Evolutionary conservation across 2,888 invertebrate species (phyloP).

Genomic region (Lycaena phlaeas): DNA sequence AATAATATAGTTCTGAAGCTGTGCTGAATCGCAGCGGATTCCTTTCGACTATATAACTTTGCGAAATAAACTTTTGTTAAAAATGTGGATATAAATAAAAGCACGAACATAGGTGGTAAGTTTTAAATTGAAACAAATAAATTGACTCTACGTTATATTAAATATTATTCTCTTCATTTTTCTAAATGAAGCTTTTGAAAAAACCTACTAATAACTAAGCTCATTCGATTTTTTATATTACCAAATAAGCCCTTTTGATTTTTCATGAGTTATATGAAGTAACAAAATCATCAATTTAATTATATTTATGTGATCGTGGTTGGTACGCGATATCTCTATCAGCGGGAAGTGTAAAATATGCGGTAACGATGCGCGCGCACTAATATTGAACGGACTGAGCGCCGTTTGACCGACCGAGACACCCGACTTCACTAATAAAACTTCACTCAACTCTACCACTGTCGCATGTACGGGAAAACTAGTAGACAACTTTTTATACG

Average conservation of each 20-base stretch:
- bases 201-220: too few relatives aligned
- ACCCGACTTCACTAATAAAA: slow-evolving; percentile 11
- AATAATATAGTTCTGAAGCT: slow-evolving; percentile 37
- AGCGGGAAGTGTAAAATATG: slow-evolving; percentile 18
- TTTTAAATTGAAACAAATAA: too few relatives aligned
- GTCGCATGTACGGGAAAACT: too few relatives aligned
- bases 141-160: too few relatives aligned
- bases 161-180: too few relatives aligned
- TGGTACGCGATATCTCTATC: slow-evolving; percentile 18
- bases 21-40: slow-evolving; percentile 22
- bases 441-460: slow-evolving; percentile 3
- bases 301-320: slow-evolving; percentile 23
- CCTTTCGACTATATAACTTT: slow-evolving; percentile 7
- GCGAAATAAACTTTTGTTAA: too few relatives aligned
- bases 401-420: slow-evolving; percentile 21
- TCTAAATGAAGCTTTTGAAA: too few relatives aligned
- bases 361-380: slow-evolving; percentile 50
- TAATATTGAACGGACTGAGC: slow-evolving; percentile 44
- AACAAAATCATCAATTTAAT: slow-evolving; percentile 14
- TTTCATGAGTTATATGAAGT: too few relatives aligned
- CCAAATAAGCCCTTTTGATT: too few relatives aligned
- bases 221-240: too few relatives aligned
- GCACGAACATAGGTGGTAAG: neutral
- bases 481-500: too few relatives aligned
- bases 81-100: neutral